Evolutionary conservation across 2,797 vertebrate species (phyloP).

Genomic region (Tamandua tetradactyla): DNA sequence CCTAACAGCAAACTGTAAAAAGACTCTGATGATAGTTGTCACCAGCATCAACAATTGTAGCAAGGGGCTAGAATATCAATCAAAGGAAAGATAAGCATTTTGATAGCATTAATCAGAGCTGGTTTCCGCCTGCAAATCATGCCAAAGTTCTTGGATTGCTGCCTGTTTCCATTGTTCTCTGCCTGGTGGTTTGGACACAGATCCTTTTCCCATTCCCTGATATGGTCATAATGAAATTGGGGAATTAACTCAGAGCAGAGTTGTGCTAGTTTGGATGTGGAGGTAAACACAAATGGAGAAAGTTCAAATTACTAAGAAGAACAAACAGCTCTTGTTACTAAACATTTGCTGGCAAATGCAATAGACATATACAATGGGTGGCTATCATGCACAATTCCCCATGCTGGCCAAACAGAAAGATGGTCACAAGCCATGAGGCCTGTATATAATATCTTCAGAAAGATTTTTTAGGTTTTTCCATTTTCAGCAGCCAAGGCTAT

Average conservation of each 20-base stretch:
- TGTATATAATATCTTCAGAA: background rate
- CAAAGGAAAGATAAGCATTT: conserved; percentile 76
- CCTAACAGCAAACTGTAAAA: conserved; percentile 64
- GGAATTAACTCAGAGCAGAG: conserved; percentile 85
- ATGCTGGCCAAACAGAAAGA: conserved; percentile 59
- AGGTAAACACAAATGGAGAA: conserved; percentile 82
- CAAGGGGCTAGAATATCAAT: conserved; percentile 81
- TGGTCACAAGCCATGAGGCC: background rate
- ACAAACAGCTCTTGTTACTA: conserved; percentile 84
- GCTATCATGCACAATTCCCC: background rate
- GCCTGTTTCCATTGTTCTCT: conserved; percentile 83
- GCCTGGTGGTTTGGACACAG: conserved; percentile 81
- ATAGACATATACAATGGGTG: conserved; percentile 46
- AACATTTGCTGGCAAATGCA: conserved; percentile 83
- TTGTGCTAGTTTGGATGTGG: conserved; percentile 79
- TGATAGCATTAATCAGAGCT: conserved; percentile 79
- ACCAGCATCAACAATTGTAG: conserved; percentile 67
- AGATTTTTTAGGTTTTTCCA: background rate
- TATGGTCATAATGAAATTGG: conserved; percentile 79
- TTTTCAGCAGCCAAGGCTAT: conserved; percentile 37
- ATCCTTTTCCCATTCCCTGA: conserved; percentile 70
- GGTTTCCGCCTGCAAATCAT: conserved; percentile 71
- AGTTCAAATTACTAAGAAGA: conserved; percentile 83
- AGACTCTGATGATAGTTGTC: conserved; percentile 70
- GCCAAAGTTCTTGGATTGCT: conserved; percentile 83